phyloP scores from a whole-genome alignment of 2,113 vertebrate genomes.

The Mionectes macconnelli region DNA sequence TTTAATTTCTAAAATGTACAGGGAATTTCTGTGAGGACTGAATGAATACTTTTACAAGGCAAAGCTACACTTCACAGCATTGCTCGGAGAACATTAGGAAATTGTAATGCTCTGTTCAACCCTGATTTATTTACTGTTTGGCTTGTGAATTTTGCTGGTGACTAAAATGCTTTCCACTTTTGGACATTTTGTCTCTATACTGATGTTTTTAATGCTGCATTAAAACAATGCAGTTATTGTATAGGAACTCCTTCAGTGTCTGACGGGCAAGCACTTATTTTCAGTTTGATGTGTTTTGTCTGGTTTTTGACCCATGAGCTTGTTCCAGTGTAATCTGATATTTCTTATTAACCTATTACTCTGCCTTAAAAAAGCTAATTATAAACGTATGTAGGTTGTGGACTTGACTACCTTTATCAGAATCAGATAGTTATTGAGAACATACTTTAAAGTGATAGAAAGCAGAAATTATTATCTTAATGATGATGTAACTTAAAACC shows the following conservation, averaged over 20 bases:
- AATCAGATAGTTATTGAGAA: constrained; percentile 60
- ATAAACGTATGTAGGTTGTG: constrained; percentile 59
- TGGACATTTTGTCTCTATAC: background rate
- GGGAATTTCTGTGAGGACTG: background rate
- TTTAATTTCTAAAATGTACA: background rate
- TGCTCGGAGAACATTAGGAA: background rate
- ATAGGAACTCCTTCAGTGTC: background rate
- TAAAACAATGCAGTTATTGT: constrained; percentile 51
- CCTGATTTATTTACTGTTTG: background rate
- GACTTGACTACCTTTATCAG: constrained; percentile 56
- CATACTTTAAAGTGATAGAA: constrained; percentile 64
- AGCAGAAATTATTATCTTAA: constrained; percentile 64
- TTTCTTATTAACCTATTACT: constrained; percentile 69
- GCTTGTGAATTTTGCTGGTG: background rate
- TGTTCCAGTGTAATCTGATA: constrained; percentile 66
- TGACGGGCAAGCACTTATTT: constrained; percentile 58
- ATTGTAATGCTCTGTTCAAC: background rate
- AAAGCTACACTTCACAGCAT: background rate
- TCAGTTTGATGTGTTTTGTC: constrained; percentile 64
- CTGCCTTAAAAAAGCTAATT: constrained; percentile 50
- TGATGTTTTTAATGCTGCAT: background rate
- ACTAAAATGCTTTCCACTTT: background rate
- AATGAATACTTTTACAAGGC: background rate
- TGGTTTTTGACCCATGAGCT: constrained; percentile 61
- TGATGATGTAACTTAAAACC: constrained; percentile 62